Base-by-base conservation (phyloP, 2,797 vertebrate genomes). In the Poeciliopsis gracilis region DNA sequence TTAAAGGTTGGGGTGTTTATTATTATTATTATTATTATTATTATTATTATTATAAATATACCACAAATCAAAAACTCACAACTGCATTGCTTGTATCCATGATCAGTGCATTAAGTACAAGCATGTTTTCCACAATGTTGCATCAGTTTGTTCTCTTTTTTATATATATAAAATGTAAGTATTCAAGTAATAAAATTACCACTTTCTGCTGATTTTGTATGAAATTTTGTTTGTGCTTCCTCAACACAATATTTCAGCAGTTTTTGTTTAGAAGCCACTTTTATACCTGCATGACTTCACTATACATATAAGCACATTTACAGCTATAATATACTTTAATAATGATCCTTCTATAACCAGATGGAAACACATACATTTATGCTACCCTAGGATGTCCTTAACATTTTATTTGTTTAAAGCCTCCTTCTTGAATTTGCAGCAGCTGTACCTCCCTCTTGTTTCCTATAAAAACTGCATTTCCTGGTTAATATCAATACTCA, bases 91-190 rank as follows among this genome's bases (percentile, higher is more conserved):
- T 70, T 28, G 15, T 46, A 33, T 45, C 11, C 15, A 13, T 15
- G 38, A 69, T 43, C 23, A 70, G 67, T 70, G n/a, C 43, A 13
- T 45, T 45, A 15, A 70, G 41, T n/a, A 45, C 13, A 45, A 45
- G 41, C 28, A 46, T 63, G 43, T 63, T 63, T 23, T 75, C 18
- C 45, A 23, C 28, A 28, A 23, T 33, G 43, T 75, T 75, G 11
- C 74, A 75, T 75, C 57, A 75, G 13, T 57, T 73, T 73, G 6
- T 25, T 41, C 3, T 55, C 46, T 25, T 73, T 63, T 43, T 41
- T 43, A 10, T 41, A 20, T 72, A 15, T 49, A 16, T 10, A 11
- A 46, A 18, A 55, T 46, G 30, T 30, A 75, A 33, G 41, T 25
- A 38, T 67, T 41, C 36, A 67, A 67, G 20, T 67, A 25, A 67